Conservation (phyloP, 2,888 invertebrate genomes). For the Cephus rjabovi region DNA sequence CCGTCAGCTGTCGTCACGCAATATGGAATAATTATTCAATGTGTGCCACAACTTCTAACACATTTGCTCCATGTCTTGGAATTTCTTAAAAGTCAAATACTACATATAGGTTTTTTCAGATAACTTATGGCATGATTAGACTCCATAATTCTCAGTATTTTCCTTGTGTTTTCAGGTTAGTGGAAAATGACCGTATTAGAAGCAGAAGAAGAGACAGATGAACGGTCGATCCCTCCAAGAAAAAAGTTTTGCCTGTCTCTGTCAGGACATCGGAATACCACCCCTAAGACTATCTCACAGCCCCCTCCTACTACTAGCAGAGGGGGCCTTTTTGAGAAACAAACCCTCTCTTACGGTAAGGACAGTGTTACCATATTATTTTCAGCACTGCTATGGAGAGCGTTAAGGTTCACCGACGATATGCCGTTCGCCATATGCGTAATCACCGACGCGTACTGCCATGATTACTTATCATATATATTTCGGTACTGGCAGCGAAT, state of each 20-base stretch:
- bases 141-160: background rate
- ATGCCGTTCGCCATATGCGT: background rate
- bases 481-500: background rate
- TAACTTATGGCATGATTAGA: background rate
- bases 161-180: constrained; percentile 55
- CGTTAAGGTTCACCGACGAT: background rate
- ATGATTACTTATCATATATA: background rate
- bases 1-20: background rate
- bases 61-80: background rate
- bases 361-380: background rate
- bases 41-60: background rate
- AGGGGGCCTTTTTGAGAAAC: constrained; percentile 47
- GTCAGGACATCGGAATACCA: constrained; percentile 41
- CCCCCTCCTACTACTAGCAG: constrained; percentile 47
- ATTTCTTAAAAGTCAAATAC: background rate
- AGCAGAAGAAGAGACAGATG: constrained; percentile 67
- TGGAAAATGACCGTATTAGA: constrained; percentile 70
- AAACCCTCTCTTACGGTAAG: constrained; percentile 48
- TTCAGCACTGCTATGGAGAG: background rate
- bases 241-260: constrained; percentile 67
- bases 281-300: constrained; percentile 43
- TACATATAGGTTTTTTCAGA: background rate
- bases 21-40: background rate
- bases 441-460: background rate
- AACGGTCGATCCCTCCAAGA: constrained; percentile 65